phyloP scores from a whole-genome alignment of 2,888 invertebrate genomes.

The Brachyopa scutellaris region DNA sequence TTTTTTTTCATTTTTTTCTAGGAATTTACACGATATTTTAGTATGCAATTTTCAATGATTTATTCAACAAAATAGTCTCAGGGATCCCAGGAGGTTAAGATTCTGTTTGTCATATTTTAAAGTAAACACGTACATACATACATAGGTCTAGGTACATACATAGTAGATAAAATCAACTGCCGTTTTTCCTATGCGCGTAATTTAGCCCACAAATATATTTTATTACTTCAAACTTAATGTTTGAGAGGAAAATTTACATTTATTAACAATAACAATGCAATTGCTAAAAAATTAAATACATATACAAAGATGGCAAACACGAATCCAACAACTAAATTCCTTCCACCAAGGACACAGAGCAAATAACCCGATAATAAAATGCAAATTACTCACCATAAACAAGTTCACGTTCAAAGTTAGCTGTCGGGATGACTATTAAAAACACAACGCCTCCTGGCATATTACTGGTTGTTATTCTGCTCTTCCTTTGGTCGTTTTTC shows the following conservation, averaged over 20 bases:
- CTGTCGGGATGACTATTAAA: conserved; percentile 87
- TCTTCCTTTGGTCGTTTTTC: not conserved
- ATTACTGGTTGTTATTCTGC: conserved; percentile 54
- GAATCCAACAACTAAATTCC: not conserved
- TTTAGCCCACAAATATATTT: not conserved
- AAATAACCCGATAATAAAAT: conserved; percentile 31
- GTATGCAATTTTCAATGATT: no score
- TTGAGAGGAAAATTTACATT: not conserved
- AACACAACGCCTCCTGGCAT: conserved; percentile 87
- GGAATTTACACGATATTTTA: no score
- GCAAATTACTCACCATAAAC: conserved; percentile 78
- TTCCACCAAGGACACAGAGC: not conserved
- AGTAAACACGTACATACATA: no score
- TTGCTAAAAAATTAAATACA: not conserved
- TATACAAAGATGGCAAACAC: not conserved
- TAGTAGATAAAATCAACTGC: no score
- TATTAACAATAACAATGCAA: not conserved
- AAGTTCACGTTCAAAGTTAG: conserved; percentile 85
- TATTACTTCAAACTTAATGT: not conserved
- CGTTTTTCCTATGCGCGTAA: no score
- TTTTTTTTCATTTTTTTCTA: no score
- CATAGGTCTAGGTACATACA: no score
- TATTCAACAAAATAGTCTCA: no score
- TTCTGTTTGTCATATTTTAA: no score
- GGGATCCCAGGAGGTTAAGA: no score